Evolutionary conservation across 2,113 vertebrate genomes (phyloP).

Genomic region (Mandrillus leucophaeus): DNA sequence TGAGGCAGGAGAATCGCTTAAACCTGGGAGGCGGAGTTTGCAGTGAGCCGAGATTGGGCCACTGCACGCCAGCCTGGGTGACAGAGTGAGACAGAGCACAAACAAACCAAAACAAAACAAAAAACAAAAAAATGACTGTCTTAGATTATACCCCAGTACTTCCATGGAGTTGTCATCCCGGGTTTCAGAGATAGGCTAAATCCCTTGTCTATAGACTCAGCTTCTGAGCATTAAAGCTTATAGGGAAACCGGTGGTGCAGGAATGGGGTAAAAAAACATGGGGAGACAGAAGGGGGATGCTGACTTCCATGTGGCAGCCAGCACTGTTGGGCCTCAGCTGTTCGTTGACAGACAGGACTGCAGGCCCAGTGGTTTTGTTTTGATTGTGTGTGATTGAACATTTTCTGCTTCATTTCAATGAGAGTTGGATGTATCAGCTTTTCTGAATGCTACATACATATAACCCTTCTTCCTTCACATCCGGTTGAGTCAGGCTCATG

Average conservation of each 20-base stretch:
- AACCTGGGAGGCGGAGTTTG: too few species aligned
- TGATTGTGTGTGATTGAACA: conserved; percentile 46
- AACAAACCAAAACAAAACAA: too few species aligned
- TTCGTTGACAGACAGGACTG: not conserved
- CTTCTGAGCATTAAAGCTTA: not conserved
- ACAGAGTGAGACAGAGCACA: too few species aligned
- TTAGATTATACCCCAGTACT: too few species aligned
- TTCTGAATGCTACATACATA: not conserved
- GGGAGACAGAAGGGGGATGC: not conserved
- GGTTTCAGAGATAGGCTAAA: not conserved
- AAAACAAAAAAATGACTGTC: too few species aligned
- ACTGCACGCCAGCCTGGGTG: too few species aligned
- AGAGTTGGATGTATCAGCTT: conserved; percentile 48
- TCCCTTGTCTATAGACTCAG: not conserved
- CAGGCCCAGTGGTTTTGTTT: conserved; percentile 38
- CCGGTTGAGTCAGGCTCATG: not conserved
- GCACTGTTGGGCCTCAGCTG: conserved; percentile 42
- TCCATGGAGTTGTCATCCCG: not conserved
- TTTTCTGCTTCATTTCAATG: conserved; percentile 66
- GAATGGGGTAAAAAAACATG: too few species aligned
- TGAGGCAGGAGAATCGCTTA: too few species aligned
- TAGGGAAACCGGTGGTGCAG: not conserved
- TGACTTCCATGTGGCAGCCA: not conserved
- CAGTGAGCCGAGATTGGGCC: too few species aligned
- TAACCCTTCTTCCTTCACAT: not conserved